Evolutionary conservation across 2,113 vertebrate genomes (phyloP), one percentile per base, ranked within the genome.

Genomic region (Vireo altiloquus): DNA sequence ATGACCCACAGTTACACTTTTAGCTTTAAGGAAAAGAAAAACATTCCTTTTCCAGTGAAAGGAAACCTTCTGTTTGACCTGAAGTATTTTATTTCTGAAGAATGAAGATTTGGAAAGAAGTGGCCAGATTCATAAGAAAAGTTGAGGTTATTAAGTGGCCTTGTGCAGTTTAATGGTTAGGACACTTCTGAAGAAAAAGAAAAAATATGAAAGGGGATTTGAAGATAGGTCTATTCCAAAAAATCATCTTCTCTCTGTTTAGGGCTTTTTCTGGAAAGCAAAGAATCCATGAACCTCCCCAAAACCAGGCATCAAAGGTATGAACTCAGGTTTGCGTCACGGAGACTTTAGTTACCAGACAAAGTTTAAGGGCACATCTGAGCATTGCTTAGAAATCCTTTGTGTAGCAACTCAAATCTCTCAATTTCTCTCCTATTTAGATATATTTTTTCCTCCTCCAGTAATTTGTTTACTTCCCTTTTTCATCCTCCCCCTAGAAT

Each of bases 11-110:
- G 44, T 56, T 89, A 59, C 15, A 66, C 44, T 87, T 88, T 11
- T 13, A 69, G 47, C n/a, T 92, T 89, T 57, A 78, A 83, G 49
- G 64, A 75, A 93, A 78, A 27, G 33, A 28, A 87, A 95, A 92
- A 75, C 31, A 78, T 84, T 91, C 60, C 30, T 89, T 93, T 91
- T 37, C 64, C 78, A 84, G 52, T 70, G 40, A 94, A 96, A 94
- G 77, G 57, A 95, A 93, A 54, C 3, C 2, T 95, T 89, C 57
- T 56, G 60, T 74, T 90, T 83, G 35, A 74, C 68, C 39, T 16
- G 5, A 86, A 86, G 49, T n/a, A 4, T 42, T 92, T 89, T 56
- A 68, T 77, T 92, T 79, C 52, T 66, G 42, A 63, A 80, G 89
- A 87, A 87, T 27, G 7, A 59, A 61, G 81, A 66, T 69, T 77